Conservation (phyloP, 2,113 vertebrate genomes). For the Accipiter cooperii region DNA sequence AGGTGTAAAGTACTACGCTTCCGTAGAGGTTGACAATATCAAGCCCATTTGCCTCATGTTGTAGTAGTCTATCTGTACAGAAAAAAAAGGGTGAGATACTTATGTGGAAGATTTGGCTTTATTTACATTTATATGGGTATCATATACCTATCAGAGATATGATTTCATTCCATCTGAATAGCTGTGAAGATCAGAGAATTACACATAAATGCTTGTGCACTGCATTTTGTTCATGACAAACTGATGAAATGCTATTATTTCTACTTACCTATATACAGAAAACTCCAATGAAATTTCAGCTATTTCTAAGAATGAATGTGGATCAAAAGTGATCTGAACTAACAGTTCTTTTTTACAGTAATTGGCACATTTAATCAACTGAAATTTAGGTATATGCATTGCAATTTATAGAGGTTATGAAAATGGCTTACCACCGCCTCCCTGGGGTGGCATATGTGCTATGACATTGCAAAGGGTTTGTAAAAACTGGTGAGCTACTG, state of each 20-base stretch:
- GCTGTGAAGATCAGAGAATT: neutral
- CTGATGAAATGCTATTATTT: neutral
- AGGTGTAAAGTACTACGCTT: neutral
- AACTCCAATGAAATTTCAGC: neutral
- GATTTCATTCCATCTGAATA: neutral
- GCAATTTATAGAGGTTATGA: neutral
- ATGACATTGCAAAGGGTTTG: neutral
- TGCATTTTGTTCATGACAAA: neutral
- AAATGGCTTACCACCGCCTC: neutral
- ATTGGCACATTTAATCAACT: neutral
- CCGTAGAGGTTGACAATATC: neutral
- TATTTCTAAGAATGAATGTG: neutral
- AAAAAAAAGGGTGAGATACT: neutral
- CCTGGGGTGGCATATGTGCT: neutral
- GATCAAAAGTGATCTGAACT: neutral
- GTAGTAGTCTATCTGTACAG: no score
- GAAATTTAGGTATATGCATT: neutral
- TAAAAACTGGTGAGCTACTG: neutral
- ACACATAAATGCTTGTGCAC: neutral
- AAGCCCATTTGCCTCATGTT: neutral
- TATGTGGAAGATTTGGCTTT: neutral
- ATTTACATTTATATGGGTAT: neutral
- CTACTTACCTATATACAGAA: neutral
- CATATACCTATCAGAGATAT: neutral
- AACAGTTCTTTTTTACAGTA: neutral